Evolutionary conservation across 2,113 vertebrate species (phyloP), one percentile per base, ranked within the genome.

Genomic region (Cavia porcellus): DNA sequence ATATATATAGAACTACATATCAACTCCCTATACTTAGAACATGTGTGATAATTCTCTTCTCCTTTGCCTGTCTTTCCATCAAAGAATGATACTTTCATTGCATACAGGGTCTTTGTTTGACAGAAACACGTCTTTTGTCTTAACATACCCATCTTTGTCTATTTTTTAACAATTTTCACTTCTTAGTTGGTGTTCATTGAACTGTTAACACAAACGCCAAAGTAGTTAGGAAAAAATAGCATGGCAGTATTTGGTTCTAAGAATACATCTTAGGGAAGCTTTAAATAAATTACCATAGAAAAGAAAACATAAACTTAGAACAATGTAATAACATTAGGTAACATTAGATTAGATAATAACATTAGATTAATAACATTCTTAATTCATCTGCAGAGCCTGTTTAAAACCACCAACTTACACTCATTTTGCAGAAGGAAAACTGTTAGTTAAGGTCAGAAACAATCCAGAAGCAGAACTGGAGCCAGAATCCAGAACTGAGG

Each of bases 291-390:
- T 82, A 82, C 52, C 35, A 59, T 80, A 75, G 68, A 94, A 95
- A 86, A 86, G 32, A 82, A 96, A 94, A 96, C 32, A 95, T 32
- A 96, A 88, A 88, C 89, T 84, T 97, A 86, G 50, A 52, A 52
- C 50, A 52, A 52, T 10, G 9, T 93, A 92, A 86, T 91, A 89
- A 22, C 10, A 91, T 59, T 3, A 7, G 5, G 11, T 52, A 89
- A 22, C 10, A 91, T 59, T 2, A 7, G 4, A n/a, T n/a, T n/a
- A n/a, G n/a, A n/a, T 92, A 91, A 86, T 91, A 89, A 20, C 10
- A 91, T 59, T 2, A 7, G 4, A n/a, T n/a, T n/a, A n/a, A 42
- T 12, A 82, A 95, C 35, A 86, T 68, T 25, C 42, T 30, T 86
- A 83, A 57, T 86, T 75, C 13, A 85, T 92, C 42, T 93, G 20